A percentile compares a stretch with the other conserved stretches of the same genome.
Conservation (phyloP, 64 coral and sea anemone genomes). For the Montipora sp. region DNA sequence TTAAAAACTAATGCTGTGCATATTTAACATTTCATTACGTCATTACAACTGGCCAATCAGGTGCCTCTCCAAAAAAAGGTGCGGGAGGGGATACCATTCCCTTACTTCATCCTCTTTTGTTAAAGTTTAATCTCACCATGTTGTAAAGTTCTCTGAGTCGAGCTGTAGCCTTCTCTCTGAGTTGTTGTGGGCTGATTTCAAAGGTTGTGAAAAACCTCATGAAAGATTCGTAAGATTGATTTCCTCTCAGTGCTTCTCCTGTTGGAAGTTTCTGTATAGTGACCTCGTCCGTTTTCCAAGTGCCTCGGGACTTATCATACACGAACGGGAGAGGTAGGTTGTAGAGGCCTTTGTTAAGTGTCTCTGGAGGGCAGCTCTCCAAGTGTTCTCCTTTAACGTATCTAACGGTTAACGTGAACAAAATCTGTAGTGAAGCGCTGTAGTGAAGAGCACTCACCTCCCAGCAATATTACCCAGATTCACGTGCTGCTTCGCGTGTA, state of each 20-base stretch:
- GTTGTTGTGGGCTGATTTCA: slow-evolving; percentile 57
- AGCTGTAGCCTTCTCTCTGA: slow-evolving; percentile 29
- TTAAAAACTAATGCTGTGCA: too few relatives aligned
- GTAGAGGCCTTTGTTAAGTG: slow-evolving; percentile 72
- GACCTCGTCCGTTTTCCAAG: not conserved
- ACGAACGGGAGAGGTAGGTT: slow-evolving; percentile 75
- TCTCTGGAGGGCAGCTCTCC: slow-evolving; percentile 31
- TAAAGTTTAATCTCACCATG: not conserved
- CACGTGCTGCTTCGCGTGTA: too few relatives aligned
- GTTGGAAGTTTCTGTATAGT: slow-evolving; percentile 55
- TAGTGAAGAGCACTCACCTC: too few relatives aligned
- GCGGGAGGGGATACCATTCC: too few relatives aligned
- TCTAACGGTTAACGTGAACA: not conserved
- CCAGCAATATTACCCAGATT: too few relatives aligned
- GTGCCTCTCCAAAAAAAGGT: too few relatives aligned
- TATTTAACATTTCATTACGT: too few relatives aligned
- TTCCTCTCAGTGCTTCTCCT: slow-evolving; percentile 65
- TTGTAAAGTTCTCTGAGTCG: slow-evolving; percentile 50
- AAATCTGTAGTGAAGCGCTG: not conserved
- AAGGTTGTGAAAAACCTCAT: slow-evolving; percentile 83
- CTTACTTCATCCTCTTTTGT: too few relatives aligned
- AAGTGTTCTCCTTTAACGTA: slow-evolving; percentile 73
- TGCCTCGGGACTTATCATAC: not conserved
- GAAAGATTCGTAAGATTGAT: slow-evolving; percentile 32
- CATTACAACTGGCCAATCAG: too few relatives aligned